Evolutionary conservation across 2,888 invertebrate genomes (phyloP), one percentile per base, ranked within the genome.

Genomic region (Lycaena phlaeas): DNA sequence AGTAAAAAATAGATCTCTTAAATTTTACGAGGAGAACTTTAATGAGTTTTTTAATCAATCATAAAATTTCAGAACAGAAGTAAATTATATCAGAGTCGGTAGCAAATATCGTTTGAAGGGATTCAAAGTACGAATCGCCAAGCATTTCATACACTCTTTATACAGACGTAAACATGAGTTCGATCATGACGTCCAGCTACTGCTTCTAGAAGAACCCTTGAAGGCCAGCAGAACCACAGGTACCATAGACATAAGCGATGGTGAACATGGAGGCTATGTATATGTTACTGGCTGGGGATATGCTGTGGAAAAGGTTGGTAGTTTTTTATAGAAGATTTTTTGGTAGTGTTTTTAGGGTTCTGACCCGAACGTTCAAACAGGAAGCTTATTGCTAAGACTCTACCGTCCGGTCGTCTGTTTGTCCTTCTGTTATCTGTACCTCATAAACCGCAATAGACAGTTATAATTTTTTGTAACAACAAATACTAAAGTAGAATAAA

Each of bases 271-370:
- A 0, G 48, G 50, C 1, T 38, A 43, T 2, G 40, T 78, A 0
- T 48, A 42, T 26, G 60, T 78, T 0, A 48, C 65, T 27, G 81
- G 81, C 2, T 81, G 81, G 81, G 81, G 81, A 3, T 74, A 68
- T 52, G 38, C 52, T 1, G 43, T 46, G 25, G 78, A 78, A 48
- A 63, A 61, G 49, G 77, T 75, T 40, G 51, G 60, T 42, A 2
- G 2, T n/a, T n/a, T n/a, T n/a, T n/a, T n/a, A n/a, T n/a, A n/a
- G n/a, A n/a, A n/a, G n/a, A n/a, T n/a, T n/a, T n/a, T n/a, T n/a
- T n/a, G n/a, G n/a, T n/a, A n/a, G n/a, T n/a, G n/a, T n/a, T n/a
- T n/a, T n/a, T n/a, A n/a, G n/a, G n/a, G n/a, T n/a, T n/a, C n/a
- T n/a, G n/a, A n/a, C n/a, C n/a, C n/a, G n/a, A n/a, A n/a, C n/a